phyloP scores from a whole-genome alignment of 2,113 vertebrate species.

The Ellobius talpinus region DNA sequence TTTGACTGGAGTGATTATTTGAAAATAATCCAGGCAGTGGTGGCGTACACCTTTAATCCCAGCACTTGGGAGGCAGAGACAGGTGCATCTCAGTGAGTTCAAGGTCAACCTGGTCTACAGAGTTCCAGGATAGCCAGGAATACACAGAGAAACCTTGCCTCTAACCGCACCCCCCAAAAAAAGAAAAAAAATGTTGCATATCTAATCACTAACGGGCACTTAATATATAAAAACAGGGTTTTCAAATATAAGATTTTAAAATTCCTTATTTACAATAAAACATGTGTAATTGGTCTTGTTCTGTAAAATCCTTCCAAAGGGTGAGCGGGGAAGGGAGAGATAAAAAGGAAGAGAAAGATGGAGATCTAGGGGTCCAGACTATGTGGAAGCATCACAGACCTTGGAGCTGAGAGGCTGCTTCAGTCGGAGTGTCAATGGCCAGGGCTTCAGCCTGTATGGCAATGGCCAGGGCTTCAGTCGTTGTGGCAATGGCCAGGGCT shows the following conservation, averaged over 20 bases:
- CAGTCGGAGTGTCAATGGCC: background rate
- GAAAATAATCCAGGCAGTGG: too few species aligned
- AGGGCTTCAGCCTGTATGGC: too few species aligned
- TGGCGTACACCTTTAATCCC: background rate
- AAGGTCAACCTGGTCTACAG: background rate
- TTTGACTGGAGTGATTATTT: background rate
- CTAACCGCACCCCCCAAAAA: background rate
- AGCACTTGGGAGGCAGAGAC: background rate
- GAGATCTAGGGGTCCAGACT: background rate
- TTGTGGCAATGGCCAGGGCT: too few species aligned
- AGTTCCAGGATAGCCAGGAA: background rate
- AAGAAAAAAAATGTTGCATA: background rate
- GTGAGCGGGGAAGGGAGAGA: background rate
- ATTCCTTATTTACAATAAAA: background rate
- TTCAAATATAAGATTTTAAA: background rate
- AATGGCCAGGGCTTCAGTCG: too few species aligned
- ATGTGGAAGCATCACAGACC: background rate
- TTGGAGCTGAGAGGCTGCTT: slow-evolving; percentile 63
- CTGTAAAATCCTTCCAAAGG: slow-evolving; percentile 29
- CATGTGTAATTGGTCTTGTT: background rate
- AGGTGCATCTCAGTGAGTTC: background rate
- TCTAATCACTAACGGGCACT: background rate
- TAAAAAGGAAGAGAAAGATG: background rate
- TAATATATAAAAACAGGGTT: background rate
- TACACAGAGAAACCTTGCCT: background rate